Evolutionary conservation across 2,797 vertebrate genomes (phyloP).

Genomic region (Mus caroli): DNA sequence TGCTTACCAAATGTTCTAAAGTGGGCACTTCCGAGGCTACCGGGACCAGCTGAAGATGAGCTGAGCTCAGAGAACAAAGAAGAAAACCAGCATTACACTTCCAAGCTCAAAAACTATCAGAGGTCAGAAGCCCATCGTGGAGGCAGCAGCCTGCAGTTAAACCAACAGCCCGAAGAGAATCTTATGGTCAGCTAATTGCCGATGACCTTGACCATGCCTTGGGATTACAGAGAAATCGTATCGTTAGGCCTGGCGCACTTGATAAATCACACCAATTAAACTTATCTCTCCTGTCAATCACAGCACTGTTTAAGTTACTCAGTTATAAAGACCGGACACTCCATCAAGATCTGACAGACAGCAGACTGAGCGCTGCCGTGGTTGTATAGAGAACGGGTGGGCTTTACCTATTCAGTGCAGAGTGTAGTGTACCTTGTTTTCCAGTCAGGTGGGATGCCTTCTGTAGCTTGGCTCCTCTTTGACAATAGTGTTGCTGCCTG

Average conservation of each 20-base stretch:
- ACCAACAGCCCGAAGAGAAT: slow-evolving; percentile 14
- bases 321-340: neutral
- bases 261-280: slow-evolving; percentile 25
- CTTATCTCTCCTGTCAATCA: slow-evolving; percentile 29
- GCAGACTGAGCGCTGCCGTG: neutral
- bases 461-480: neutral
- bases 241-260: neutral
- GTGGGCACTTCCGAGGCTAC: slow-evolving; percentile 5
- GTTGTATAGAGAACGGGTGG: neutral
- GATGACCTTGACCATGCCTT: neutral
- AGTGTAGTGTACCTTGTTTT: neutral
- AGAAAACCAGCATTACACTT: neutral
- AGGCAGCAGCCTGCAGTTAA: slow-evolving; percentile 42
- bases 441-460: neutral
- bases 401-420: neutral
- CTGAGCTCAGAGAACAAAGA: slow-evolving; percentile 27
- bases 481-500: neutral
- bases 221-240: neutral
- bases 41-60: slow-evolving; percentile 35
- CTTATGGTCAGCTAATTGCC: slow-evolving; percentile 25
- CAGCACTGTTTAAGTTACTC: neutral
- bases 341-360: neutral
- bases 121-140: neutral
- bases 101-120: neutral
- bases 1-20: slow-evolving; percentile 48